Base-by-base conservation (phyloP, 2,888 invertebrate species). In the Palloptera scutellata region DNA sequence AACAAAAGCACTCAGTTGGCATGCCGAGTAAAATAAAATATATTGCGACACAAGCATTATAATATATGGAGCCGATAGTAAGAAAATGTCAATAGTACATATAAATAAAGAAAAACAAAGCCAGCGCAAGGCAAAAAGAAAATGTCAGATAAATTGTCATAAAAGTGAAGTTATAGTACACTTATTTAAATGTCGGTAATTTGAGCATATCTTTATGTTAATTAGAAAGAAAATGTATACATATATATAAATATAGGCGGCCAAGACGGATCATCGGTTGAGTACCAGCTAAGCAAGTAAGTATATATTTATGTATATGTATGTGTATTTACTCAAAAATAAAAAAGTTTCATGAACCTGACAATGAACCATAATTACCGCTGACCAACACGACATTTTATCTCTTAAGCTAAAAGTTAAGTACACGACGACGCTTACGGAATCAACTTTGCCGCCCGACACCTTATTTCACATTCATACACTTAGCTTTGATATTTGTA, bases 281-380 rank as follows among this genome's bases (percentile, higher is more conserved):
- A 19, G 57, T 15, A 30, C 17, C 40, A 30, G 53, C 59, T 43
- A 53, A 10, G 45, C 20, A 54, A 43, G 40, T n/a, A 9, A 19
- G 63, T 40, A 3, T 13, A 6, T 30, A 55, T 15, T 55, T 55
- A 20, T 1, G 30, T 40, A n/a, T n/a, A n/a, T n/a, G n/a, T n/a
- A n/a, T n/a, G n/a, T n/a, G n/a, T n/a, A n/a, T n/a, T n/a, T n/a
- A n/a, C n/a, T n/a, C n/a, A 58, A 17, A 12, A 42, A 58, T 42
- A 41, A 42, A n/a, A 42, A 59, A 66, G 66, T 60, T 66, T 41
- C 51, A 54, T 61, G 66, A 66, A 66, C 66, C 19, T 61, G 30
- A 53, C 59, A 41, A 43, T 30, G 30, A 30, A 30, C 30, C 42
- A 55, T 53, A 53, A 62, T 58, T 64, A 58, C 51, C 64, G 64